Evolutionary conservation across 2,797 vertebrate species (phyloP).

Genomic region (Pseudochromis fuscus): DNA sequence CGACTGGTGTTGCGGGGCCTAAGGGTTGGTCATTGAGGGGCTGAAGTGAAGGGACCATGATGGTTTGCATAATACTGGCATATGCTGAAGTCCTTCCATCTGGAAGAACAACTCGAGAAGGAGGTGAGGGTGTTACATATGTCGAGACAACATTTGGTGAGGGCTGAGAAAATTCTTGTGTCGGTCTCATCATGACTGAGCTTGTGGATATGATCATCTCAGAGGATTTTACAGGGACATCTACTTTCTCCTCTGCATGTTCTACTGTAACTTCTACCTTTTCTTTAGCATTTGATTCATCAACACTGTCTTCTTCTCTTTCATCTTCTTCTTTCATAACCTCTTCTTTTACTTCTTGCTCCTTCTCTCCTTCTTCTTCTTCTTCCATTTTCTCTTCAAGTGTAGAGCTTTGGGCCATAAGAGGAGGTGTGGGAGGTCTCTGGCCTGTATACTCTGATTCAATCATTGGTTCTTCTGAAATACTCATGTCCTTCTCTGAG

Average conservation of each 20-base stretch:
- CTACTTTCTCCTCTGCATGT: conserved; percentile 59
- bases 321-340: conserved; percentile 67
- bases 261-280: conserved; percentile 45
- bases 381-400: conserved; percentile 75
- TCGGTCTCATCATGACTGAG: conserved; percentile 69
- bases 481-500: conserved; percentile 83
- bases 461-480: conserved; percentile 79
- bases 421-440: conserved; percentile 68
- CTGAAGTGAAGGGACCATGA: conserved; percentile 82
- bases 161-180: conserved; percentile 59
- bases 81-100: conserved; percentile 90
- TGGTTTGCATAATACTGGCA: conserved; percentile 94
- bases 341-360: conserved; percentile 69
- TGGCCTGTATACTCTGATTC: conserved; percentile 75
- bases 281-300: conserved; percentile 63
- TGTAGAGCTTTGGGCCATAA: conserved; percentile 60
- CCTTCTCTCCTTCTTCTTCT: conserved; percentile 64
- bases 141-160: conserved; percentile 64
- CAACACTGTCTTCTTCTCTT: conserved; percentile 44
- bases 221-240: conserved; percentile 56
- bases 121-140: conserved; percentile 66
- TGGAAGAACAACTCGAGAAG: conserved; percentile 82
- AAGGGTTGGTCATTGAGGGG: conserved; percentile 55
- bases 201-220: conserved; percentile 77
- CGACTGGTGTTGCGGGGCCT: conserved; percentile 56